phyloP scores from a whole-genome alignment of 2,888 invertebrate genomes.

The Eristalis tenax region DNA sequence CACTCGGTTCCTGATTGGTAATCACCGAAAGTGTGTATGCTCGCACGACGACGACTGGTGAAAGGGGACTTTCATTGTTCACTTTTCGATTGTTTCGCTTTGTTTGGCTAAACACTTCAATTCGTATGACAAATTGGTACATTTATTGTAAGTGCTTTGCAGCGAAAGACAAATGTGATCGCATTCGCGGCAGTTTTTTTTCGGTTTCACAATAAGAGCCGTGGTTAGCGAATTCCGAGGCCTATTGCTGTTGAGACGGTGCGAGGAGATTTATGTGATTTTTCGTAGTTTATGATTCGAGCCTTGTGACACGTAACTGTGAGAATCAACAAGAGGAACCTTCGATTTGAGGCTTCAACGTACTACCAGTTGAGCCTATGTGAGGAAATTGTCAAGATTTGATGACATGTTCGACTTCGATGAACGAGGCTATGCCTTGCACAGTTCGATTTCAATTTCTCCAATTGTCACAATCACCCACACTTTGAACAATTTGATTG shows the following conservation, averaged over 20 bases:
- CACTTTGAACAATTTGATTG: too few species aligned
- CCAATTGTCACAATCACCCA: not conserved
- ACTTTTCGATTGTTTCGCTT: slow-evolving; percentile 6
- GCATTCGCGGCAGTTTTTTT: not conserved
- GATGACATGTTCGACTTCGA: too few species aligned
- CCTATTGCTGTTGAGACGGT: not conserved
- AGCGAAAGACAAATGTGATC: not conserved
- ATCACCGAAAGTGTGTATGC: slow-evolving; percentile 40
- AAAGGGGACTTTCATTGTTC: slow-evolving; percentile 53
- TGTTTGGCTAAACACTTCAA: not conserved
- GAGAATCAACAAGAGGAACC: too few species aligned
- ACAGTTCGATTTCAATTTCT: too few species aligned
- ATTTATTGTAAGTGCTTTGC: not conserved
- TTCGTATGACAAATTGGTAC: not conserved
- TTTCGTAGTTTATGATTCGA: not conserved
- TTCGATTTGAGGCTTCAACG: too few species aligned
- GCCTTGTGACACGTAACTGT: not conserved
- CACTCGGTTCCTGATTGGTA: slow-evolving; percentile 62
- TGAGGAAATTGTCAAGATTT: too few species aligned
- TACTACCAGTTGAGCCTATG: too few species aligned
- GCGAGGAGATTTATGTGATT: not conserved
- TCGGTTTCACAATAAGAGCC: not conserved
- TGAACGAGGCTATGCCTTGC: too few species aligned
- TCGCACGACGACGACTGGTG: slow-evolving; percentile 21
- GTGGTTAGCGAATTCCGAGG: not conserved